Percentiles rank a stretch among this genome's conserved stretches.
phyloP scores from a whole-genome alignment of 2,888 invertebrate genomes.

The Drosophila mimica region DNA sequence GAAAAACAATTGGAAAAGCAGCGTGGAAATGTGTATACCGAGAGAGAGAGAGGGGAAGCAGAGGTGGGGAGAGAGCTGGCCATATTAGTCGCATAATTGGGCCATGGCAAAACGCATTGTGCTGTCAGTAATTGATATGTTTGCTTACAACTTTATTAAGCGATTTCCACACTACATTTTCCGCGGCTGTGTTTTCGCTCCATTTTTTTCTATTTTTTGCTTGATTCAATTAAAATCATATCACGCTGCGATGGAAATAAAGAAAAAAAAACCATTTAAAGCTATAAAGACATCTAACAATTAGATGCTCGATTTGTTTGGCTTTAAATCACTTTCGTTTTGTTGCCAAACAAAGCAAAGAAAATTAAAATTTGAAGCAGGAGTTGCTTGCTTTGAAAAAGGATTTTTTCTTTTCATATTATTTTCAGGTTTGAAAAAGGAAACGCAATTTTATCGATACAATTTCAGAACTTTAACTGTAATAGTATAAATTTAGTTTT shows the following conservation, averaged over 20 bases:
- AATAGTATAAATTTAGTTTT: neutral
- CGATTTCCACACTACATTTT: slow-evolving; percentile 9
- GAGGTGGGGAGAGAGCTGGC: slow-evolving; percentile 4
- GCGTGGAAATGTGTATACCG: neutral
- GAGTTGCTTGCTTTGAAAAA: neutral
- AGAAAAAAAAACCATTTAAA: neutral
- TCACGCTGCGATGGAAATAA: slow-evolving; percentile 50
- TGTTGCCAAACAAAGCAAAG: neutral
- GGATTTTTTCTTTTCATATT: neutral
- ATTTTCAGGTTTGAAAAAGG: neutral
- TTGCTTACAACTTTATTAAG: slow-evolving; percentile 69
- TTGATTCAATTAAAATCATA: slow-evolving; percentile 68
- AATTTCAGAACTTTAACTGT: neutral
- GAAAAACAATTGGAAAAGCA: slow-evolving; percentile 33
- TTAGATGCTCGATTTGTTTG: slow-evolving; percentile 54
- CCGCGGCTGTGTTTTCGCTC: slow-evolving; percentile 43
- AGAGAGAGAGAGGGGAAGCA: neutral
- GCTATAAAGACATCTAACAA: slow-evolving; percentile 46
- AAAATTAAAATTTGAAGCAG: neutral
- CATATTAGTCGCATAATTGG: slow-evolving; percentile 60
- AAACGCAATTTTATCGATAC: neutral
- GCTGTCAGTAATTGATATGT: slow-evolving; percentile 71
- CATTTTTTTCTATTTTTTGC: slow-evolving; percentile 24
- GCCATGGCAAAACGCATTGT: slow-evolving; percentile 61
- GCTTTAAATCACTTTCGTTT: slow-evolving; percentile 42